phyloP scores from a whole-genome alignment of 1,140 invertebrate genomes.

The Thereuonema tuberculata region DNA sequence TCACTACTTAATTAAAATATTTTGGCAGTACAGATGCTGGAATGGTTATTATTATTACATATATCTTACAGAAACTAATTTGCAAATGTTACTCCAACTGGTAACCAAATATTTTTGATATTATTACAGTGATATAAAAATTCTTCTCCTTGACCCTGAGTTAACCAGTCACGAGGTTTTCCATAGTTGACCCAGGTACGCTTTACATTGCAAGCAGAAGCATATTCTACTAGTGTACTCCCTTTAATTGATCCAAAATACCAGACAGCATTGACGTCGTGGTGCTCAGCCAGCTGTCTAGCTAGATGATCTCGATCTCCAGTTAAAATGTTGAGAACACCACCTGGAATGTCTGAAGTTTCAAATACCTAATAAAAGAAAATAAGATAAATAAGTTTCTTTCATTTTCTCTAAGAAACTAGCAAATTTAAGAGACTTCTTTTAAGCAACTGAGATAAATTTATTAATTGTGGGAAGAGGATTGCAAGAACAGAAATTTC shows the following conservation, averaged over 20 bases:
- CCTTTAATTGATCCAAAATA: conserved; percentile 30
- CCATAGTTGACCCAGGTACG: conserved; percentile 37
- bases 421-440: no score
- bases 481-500: no score
- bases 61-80: no score
- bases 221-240: conserved; percentile 32
- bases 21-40: no score
- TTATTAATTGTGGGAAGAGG: no score
- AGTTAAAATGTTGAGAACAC: conserved; percentile 38
- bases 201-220: conserved; percentile 32
- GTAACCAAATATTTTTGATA: conserved; percentile 37
- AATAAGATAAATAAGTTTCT: not conserved
- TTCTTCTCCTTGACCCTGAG: conserved; percentile 30
- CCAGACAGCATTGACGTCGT: conserved; percentile 36
- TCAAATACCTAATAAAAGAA: conserved; percentile 32
- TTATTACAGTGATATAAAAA: conserved; percentile 27
- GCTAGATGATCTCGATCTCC: conserved; percentile 34
- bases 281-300: conserved; percentile 34
- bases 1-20: no score
- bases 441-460: no score
- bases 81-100: conserved; percentile 40
- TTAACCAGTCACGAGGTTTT: conserved; percentile 22
- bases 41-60: no score
- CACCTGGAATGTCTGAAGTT: conserved; percentile 37
- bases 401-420: no score